Evolutionary conservation across 2,113 vertebrate species (phyloP).

Genomic region (Cynocephalus volans): DNA sequence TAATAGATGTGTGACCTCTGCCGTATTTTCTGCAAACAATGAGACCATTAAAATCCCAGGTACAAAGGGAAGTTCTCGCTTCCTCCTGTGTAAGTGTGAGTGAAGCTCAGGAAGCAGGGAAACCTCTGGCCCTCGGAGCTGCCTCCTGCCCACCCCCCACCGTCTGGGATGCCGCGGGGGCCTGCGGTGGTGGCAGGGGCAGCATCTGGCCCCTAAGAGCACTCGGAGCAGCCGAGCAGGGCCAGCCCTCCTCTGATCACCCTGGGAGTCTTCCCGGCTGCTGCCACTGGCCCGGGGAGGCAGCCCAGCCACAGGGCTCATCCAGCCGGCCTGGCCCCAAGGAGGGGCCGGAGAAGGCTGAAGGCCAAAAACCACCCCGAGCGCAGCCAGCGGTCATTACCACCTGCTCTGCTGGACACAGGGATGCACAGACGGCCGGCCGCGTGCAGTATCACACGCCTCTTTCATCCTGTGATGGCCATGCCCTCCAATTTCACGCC

Average conservation of each 20-base stretch:
- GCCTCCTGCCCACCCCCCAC: neutral
- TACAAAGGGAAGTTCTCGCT: neutral
- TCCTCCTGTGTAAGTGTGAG: neutral
- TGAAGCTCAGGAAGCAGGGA: neutral
- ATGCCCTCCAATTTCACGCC: constrained; percentile 72
- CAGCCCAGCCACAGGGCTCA: neutral
- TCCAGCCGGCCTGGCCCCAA: neutral
- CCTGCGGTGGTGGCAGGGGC: neutral
- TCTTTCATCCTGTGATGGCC: neutral
- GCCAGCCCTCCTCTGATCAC: neutral
- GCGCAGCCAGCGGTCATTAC: neutral
- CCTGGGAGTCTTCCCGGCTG: neutral
- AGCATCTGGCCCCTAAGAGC: neutral
- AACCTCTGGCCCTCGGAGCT: neutral
- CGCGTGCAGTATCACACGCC: neutral
- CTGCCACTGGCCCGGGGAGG: neutral
- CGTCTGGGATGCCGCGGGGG: too few species aligned
- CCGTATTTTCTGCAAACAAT: neutral
- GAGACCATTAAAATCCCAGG: neutral
- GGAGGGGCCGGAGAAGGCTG: neutral
- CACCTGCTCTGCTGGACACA: neutral
- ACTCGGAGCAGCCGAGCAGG: neutral
- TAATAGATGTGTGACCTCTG: neutral
- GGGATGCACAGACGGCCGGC: neutral
- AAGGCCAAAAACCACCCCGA: neutral